Percentiles rank a stretch among this genome's conserved stretches.
These are phyloP conservation scores for Halocynthia aurantium DNA, from an alignment of 23 tunicate species.

Conservation along the genomic window DNA sequence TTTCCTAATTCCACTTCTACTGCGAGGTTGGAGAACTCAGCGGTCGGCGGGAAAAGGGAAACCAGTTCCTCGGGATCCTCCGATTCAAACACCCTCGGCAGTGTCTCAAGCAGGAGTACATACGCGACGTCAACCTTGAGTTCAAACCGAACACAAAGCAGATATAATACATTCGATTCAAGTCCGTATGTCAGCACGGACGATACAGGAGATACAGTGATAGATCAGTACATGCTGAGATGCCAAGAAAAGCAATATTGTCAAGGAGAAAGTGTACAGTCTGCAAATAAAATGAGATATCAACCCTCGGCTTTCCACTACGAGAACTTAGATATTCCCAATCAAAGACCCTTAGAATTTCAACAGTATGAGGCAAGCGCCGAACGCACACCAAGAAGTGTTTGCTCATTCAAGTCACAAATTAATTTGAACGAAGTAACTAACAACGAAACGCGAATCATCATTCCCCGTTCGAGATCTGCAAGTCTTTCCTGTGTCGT, in stretches of 20 bases:
- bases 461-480: conserved; percentile 5
- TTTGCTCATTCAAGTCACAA: neutral
- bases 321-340: neutral
- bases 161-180: conserved; percentile 5
- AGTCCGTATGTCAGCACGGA: conserved; percentile 14
- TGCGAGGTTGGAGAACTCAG: neutral
- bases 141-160: neutral
- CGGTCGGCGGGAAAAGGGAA: neutral
- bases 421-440: neutral
- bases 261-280: neutral
- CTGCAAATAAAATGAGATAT: neutral
- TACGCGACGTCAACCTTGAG: conserved; percentile 2
- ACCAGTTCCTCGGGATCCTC: conserved; percentile 11
- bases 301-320: conserved; percentile 5
- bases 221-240: conserved; percentile 1
- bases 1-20: neutral
- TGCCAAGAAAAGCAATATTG: neutral
- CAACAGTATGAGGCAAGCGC: neutral
- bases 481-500: neutral
- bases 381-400: neutral
- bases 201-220: conserved; percentile 4
- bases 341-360: neutral
- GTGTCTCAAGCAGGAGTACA: conserved; percentile 8
- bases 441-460: neutral
- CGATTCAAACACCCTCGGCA: conserved; percentile 4